These are phyloP conservation scores for Trematocara macrostoma DNA, from an alignment of 2,113 vertebrate genomes.

Conservation along the genomic window DNA sequence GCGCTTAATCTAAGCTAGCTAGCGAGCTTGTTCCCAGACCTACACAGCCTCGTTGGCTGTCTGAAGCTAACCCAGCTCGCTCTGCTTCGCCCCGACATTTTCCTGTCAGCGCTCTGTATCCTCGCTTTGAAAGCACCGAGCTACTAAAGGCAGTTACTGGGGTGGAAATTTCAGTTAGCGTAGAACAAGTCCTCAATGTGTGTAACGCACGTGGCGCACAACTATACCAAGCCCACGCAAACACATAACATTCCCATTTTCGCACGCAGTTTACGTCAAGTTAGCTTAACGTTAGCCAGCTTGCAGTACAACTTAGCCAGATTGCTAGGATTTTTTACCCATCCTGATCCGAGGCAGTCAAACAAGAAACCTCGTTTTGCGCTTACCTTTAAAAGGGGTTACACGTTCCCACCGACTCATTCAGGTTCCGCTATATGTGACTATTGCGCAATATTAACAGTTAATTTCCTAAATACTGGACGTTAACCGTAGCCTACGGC, in stretches of 20 bases:
- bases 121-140: not conserved
- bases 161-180: not conserved
- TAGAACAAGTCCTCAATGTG: constrained; percentile 1
- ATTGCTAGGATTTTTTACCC: constrained; percentile 37
- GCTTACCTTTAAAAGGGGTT: constrained; percentile 65
- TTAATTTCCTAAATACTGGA: constrained; percentile 47
- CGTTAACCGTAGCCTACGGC: constrained; percentile 63
- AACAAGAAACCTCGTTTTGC: not conserved
- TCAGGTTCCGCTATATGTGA: not conserved
- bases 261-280: constrained; percentile 62
- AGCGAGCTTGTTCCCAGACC: constrained; percentile 23
- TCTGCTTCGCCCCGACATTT: constrained; percentile 49
- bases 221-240: constrained; percentile 44
- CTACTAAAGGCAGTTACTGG: not conserved
- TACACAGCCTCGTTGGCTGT: not conserved
- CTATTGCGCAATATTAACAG: constrained; percentile 16
- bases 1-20: constrained; percentile 50
- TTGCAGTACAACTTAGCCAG: constrained; percentile 49
- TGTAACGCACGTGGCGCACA: constrained; percentile 58
- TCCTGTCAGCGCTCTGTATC: not conserved
- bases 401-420: constrained; percentile 38
- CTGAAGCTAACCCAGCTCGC: constrained; percentile 32
- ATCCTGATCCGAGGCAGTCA: not conserved
- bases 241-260: constrained; percentile 56
- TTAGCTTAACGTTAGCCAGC: constrained; percentile 58